phyloP scores from a whole-genome alignment of 2,113 vertebrate species.

The Axis porcinus region DNA sequence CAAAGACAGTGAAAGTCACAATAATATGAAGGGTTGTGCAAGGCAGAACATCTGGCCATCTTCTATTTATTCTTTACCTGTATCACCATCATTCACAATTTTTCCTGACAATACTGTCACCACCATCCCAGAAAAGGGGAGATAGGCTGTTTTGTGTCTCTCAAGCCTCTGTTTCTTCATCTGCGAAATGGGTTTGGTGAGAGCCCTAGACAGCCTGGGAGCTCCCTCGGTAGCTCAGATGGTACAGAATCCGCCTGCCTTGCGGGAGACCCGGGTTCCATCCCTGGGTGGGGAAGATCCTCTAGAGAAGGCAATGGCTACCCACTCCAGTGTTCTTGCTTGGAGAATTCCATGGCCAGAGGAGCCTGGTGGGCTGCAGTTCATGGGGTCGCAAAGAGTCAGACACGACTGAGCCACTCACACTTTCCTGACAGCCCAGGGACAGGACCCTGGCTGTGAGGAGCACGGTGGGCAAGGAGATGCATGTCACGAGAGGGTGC shows the following conservation, averaged over 20 bases:
- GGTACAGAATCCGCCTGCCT: background rate
- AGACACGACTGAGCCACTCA: background rate
- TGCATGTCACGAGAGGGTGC: fast-evolving
- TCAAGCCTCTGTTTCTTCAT: background rate
- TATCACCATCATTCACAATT: background rate
- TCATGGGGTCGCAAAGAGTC: background rate
- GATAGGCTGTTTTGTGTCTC: background rate
- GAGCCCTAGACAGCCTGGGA: background rate
- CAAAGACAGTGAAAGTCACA: background rate
- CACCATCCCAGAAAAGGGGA: background rate
- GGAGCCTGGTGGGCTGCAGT: background rate
- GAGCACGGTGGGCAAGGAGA: fast-evolving
- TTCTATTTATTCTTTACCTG: background rate
- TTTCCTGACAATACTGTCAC: background rate
- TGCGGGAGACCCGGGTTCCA: background rate
- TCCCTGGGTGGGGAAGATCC: background rate
- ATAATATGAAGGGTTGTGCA: too few species aligned
- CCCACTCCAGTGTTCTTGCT: background rate
- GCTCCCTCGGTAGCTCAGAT: background rate
- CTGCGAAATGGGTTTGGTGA: background rate
- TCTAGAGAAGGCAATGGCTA: background rate
- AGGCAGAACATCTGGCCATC: background rate
- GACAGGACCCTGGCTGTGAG: background rate
- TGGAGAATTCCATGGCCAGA: background rate
- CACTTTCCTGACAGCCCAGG: background rate